Evolutionary conservation across 2,888 invertebrate genomes (phyloP), one percentile per base, ranked within the genome.

Genomic region (Idaea aversata): DNA sequence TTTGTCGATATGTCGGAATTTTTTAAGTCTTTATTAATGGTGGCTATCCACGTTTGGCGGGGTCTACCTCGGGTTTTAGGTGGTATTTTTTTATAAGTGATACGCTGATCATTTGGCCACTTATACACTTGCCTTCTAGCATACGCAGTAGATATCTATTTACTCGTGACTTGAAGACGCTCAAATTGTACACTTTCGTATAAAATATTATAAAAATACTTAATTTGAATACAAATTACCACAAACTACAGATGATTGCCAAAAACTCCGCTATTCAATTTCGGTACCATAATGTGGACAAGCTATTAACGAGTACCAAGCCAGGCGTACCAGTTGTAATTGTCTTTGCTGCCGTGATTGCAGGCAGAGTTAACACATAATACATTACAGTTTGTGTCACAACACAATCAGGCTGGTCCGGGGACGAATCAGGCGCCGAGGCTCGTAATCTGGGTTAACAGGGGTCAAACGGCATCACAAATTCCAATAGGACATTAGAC

Each of bases 381-480:
- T 93, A 93, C 93, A 93, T 93, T 92, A 93, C 91, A 91, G 92
- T 93, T 93, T 93, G 88, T 93, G 93, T 93, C 93, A 93, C 93
- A 93, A 93, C 91, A 93, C 92, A 93, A 93, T 93, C 92, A 93
- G 88, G 88, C 89, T 81, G 84, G 84, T 74, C 75, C 84, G 91
- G 88, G 91, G 93, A 93, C 91, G 93, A 93, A 93, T 93, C 93
- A 92, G 91, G 93, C 90, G 92, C 87, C 91, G 92, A 90, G 93
- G 86, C 90, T 88, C 93, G 94, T 95, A 95, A 95, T 95, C 95
- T 95, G 94, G 95, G 95, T 95, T 95, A 95, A 95, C 94, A 94
- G 95, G 94, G 95, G 95, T 95, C 95, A 95, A 95, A 94, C 94
- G 94, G 93, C 94, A 93, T 93, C 94, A 94, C 94, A 94, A 93